Evolutionary conservation across 2,113 vertebrate genomes (phyloP).

Genomic region (Antidorcas marsupialis): DNA sequence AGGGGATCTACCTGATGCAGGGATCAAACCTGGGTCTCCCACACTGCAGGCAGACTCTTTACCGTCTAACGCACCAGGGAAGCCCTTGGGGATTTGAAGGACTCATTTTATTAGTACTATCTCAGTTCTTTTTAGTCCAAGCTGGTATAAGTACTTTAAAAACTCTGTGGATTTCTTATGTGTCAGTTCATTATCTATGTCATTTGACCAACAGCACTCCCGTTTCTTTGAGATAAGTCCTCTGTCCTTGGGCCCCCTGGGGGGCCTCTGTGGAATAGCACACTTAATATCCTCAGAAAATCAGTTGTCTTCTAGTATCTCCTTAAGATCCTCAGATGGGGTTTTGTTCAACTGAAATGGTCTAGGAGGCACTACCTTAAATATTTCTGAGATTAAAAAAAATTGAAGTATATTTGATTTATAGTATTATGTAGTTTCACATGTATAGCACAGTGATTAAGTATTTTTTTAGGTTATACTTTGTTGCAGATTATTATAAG

Average conservation of each 20-base stretch:
- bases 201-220: not conserved
- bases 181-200: not conserved
- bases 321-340: not conserved
- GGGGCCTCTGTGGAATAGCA: not conserved
- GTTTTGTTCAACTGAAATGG: not conserved
- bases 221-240: not conserved
- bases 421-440: not conserved
- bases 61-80: not conserved
- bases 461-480: not conserved
- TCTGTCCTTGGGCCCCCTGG: not conserved
- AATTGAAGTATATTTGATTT: not conserved
- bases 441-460: not conserved
- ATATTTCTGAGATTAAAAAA: not conserved
- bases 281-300: not conserved
- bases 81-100: not conserved
- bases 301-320: not conserved
- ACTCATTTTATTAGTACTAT: not conserved
- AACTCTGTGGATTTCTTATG: not conserved
- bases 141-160: not conserved
- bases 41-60: not conserved
- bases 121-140: not conserved
- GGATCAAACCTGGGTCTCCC: not conserved
- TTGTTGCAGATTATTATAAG: not conserved
- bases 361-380: not conserved
- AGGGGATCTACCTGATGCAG: not conserved